These are phyloP conservation scores for Sphinx pinastri DNA, from an alignment of 2,888 invertebrate genomes.

Conservation along the genomic window DNA sequence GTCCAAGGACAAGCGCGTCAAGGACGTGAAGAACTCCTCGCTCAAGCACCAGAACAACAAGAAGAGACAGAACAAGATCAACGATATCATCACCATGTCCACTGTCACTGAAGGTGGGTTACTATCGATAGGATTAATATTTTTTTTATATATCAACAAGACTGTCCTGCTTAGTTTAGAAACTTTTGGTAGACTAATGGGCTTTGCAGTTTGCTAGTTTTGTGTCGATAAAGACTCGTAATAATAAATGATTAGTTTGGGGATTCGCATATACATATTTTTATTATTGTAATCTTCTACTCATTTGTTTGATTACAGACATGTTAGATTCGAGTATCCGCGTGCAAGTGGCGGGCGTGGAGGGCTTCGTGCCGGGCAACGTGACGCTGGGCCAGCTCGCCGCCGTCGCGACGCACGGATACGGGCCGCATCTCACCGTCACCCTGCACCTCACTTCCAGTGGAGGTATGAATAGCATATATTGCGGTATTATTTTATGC, in stretches of 20 bases:
- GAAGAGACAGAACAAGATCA: conserved; percentile 65
- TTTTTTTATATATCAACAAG: no score
- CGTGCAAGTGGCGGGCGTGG: conserved; percentile 67
- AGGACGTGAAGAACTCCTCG: conserved; percentile 89
- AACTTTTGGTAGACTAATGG: no score
- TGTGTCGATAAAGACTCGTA: no score
- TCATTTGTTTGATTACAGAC: not conserved
- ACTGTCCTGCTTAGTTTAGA: no score
- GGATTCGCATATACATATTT: no score
- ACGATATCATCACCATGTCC: conserved; percentile 49
- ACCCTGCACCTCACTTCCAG: conserved; percentile 61
- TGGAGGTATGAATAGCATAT: conserved; percentile 43
- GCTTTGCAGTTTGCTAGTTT: not conserved
- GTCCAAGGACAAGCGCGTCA: conserved; percentile 94
- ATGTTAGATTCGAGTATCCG: conserved; percentile 32
- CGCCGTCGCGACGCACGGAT: conserved; percentile 66
- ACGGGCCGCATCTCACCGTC: conserved; percentile 73
- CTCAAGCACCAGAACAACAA: conserved; percentile 72
- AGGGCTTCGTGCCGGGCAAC: conserved; percentile 68
- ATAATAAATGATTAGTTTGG: no score
- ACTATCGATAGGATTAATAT: no score
- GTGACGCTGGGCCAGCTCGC: conserved; percentile 71
- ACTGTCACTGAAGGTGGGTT: conserved; percentile 60
- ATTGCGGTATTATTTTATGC: not conserved
- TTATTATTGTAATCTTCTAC: no score